Evolutionary conservation across 2,113 vertebrate species (phyloP), one percentile per base, ranked within the genome.

Genomic region (Eurystomus gularis): DNA sequence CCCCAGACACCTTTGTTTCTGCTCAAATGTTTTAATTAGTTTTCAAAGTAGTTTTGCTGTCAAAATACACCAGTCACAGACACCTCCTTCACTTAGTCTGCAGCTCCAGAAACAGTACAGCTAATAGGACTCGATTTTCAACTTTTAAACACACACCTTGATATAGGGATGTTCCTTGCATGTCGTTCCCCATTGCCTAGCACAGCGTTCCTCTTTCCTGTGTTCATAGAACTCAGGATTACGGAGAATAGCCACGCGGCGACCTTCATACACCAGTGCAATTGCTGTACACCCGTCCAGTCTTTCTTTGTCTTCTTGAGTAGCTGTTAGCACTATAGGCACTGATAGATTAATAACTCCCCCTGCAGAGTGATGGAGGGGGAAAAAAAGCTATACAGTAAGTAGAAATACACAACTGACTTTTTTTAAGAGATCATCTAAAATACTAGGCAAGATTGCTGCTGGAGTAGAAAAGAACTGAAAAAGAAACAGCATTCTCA

Each of bases 81-180:
- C 28, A 49, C 13, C 25, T 16, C 2, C 9, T 60, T 69, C 26
- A 33, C 31, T 46, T 54, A 52, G 79, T 40, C 11, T 83, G 51
- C 42, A 57, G 35, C 37, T 66, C 61, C 33, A 37, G 51, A 73
- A 71, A 71, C 19, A 85, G n/a, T 7, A 17, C 23, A 60, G 31
- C 2, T 2, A 66, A 55, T 0, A 81, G 19, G 42, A 71, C 5
- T 39, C 70, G 17, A 46, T 35, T 49, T 62, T 54, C 64, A 42
- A 17, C 52, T 76, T 86, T 75, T 54, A 82, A 49, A 54, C 28
- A 88, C 86, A 75, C 8, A 99, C 99, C 99, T 99, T 99, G 95
- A 99, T 99, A 93, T 99, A 99, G 5, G 99, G 99, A 93, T 99
- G 99, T 24, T 98, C 99, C 95, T 99, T 99, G 98, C 99, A 99